Evolutionary conservation across 2,113 vertebrate genomes (phyloP), one percentile per base, ranked within the genome.

Genomic region (Nestor notabilis): DNA sequence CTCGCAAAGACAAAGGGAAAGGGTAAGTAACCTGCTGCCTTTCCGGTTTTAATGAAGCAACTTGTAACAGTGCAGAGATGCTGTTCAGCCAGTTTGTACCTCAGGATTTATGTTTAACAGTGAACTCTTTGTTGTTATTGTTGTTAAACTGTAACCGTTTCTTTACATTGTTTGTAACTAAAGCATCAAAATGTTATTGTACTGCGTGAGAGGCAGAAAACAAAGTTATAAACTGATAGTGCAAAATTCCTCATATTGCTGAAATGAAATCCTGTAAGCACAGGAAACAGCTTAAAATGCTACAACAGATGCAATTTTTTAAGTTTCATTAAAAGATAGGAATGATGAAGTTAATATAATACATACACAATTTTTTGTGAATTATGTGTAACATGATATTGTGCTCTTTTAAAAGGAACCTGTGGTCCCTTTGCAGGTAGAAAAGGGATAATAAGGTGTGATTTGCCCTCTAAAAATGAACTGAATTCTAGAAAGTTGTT

Each of bases 1-100:
- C 99, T 95, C 98, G 98, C n/a, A 99, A 98, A 3, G 99, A 99
- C 97, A 99, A 94, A 95, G 99, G 99, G 81, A 99, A 98, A 97
- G 98, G 98, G 98, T 99, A 94, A 80, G 98, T 93, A 2, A 33
- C 13, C 16, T 31, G 13, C 43, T 1, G 7, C 41, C 63, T 43
- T 70, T 63, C 13, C 64, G 61, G 1, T 39, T 69, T n/a, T 7
- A 23, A 41, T 10, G 53, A 18, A 69, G 39, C 41, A 3, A 3
- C 56, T 56, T 58, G 64, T 44, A 61, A 55, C 63, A 75, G 2
- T 29, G 39, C 41, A 33, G 71, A 63, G 41, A 47, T 17, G 1
- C 28, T 41, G 35, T 27, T 23, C 41, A 17, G 27, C 20, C 46
- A 3, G 5, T 29, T 66, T 47, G 29, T 44, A n/a, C 39, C 24